Evolutionary conservation across 1,140 invertebrate genomes (phyloP).

Genomic region (Papilio glaucus): DNA sequence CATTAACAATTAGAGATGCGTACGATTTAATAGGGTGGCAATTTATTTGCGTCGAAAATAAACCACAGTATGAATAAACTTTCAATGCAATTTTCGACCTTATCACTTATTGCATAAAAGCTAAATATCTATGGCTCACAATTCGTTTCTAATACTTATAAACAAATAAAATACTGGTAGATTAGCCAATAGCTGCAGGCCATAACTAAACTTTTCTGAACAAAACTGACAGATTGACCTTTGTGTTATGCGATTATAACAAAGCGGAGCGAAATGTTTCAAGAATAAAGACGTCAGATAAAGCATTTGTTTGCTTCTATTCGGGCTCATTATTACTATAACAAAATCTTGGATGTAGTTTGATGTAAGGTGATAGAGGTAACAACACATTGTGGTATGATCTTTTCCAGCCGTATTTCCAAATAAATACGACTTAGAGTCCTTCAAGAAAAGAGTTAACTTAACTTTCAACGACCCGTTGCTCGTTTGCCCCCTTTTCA

Average conservation of each 20-base stretch:
- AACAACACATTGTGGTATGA: too few species aligned
- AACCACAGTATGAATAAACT: conserved; percentile 29
- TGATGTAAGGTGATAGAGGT: neutral
- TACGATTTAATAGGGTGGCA: conserved; percentile 46
- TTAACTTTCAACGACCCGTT: too few species aligned
- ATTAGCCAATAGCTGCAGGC: conserved; percentile 8
- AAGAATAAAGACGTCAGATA: neutral
- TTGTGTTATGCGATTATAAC: conserved; percentile 16
- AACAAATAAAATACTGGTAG: neutral
- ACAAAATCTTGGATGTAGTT: neutral
- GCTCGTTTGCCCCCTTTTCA: too few species aligned
- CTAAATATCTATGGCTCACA: neutral
- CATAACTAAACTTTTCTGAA: conserved; percentile 34
- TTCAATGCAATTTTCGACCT: conserved; percentile 25
- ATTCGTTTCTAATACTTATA: neutral
- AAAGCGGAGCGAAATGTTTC: conserved; percentile 26
- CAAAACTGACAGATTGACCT: conserved; percentile 37
- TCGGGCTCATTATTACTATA: neutral
- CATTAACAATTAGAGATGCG: conserved; percentile 46
- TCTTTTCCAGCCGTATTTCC: too few species aligned
- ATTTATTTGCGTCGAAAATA: conserved; percentile 49
- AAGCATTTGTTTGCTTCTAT: neutral
- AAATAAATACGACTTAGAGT: too few species aligned
- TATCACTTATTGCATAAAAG: neutral
- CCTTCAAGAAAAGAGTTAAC: too few species aligned